Conservation (phyloP, 2,113 vertebrate species). For the Otis tarda region DNA sequence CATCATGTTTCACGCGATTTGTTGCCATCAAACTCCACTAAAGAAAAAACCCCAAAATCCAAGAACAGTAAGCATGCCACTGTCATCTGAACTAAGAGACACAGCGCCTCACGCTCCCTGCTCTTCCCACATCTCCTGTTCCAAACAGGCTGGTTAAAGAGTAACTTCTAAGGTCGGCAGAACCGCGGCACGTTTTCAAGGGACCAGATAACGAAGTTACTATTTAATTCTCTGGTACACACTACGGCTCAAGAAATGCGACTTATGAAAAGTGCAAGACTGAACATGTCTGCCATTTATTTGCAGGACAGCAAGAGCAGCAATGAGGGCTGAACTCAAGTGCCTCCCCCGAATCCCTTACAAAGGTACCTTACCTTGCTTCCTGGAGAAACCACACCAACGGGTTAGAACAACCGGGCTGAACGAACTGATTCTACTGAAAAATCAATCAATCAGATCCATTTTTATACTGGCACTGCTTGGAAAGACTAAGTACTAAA, state of each 20-base stretch:
- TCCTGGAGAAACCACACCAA: neutral
- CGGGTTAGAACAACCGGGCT: neutral
- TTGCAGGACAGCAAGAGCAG: neutral
- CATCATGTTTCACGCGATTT: neutral
- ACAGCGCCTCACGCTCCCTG: neutral
- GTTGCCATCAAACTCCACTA: neutral
- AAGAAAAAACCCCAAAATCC: neutral
- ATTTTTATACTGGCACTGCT: neutral
- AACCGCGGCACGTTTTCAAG: neutral
- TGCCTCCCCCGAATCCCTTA: neutral
- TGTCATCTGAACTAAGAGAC: neutral
- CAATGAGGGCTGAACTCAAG: neutral
- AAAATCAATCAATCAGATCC: neutral
- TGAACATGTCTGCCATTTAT: neutral
- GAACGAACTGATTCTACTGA: neutral
- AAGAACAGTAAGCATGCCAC: neutral
- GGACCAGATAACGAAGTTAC: conserved; percentile 5
- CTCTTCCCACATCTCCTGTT: neutral
- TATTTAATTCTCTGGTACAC: conserved; percentile 8
- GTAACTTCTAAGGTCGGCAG: neutral
- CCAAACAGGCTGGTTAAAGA: conserved; percentile 18
- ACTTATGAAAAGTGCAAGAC: neutral
- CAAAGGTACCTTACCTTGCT: neutral
- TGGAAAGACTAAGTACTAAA: neutral
- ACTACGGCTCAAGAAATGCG: neutral